Evolutionary conservation across 2,888 invertebrate genomes (phyloP), one percentile per base, ranked within the genome.

Genomic region (Melipona beecheii): DNA sequence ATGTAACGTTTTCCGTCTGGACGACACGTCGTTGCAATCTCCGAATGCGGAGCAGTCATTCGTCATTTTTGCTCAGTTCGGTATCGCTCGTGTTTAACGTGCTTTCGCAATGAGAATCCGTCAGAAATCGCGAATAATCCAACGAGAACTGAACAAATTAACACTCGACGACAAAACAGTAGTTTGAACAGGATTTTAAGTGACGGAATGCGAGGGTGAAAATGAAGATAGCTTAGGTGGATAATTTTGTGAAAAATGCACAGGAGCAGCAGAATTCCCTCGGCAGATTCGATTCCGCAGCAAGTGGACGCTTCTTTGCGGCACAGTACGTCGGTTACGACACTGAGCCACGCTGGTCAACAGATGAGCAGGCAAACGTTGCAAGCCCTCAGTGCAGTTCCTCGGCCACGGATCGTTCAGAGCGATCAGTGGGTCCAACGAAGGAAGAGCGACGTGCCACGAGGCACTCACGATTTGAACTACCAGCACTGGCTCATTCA

Each of bases 401-500:
- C 98, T 4, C 96, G 97, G 81, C 96, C 97, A 31, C 96, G 97
- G 91, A 96, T 97, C 92, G 96, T 97, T 84, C 96, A 96, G 52
- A 96, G 95, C 85, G 95, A 96, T 75, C 97, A 97, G 83, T 97
- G 97, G 96, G 96, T 97, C 91, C 97, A 97, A 90, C 95, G 96
- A 78, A 95, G 95, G 81, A 96, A 96, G 86, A 94, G 94, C 86
- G 94, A 94, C 73, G 90, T 93, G 5, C 94, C 94, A 27, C 89
- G 94, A 31, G 92, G 91, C 13, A 91, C 92, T 52, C 92, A 94
- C 69, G 95, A 95, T 89, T 96, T 96, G 90, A 97, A 96, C 92
- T 97, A 97, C 91, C 97, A 98, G 90, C 98, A 99, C 93, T 98
- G 98, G 98, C 95, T 99, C n/a, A 97, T 98, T 93, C 97, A 97